phyloP scores from a whole-genome alignment of 2,888 invertebrate genomes.

The Steinernema carpocapsae region DNA sequence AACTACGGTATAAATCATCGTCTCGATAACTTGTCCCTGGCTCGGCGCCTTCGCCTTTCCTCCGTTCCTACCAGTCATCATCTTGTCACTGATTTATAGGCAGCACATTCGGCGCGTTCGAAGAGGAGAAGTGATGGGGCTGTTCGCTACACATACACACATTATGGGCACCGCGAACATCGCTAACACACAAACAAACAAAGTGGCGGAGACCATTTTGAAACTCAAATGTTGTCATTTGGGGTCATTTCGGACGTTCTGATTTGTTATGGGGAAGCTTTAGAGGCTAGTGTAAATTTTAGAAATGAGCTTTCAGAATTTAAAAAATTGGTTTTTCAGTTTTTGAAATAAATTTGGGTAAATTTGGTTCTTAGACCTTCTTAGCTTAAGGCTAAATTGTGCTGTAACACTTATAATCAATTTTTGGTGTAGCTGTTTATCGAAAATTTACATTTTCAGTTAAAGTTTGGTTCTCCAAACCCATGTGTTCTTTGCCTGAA shows the following conservation, averaged over 20 bases:
- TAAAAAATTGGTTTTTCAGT: too few species aligned
- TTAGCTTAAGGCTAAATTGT: too few species aligned
- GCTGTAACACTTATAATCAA: too few species aligned
- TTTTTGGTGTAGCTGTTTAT: too few species aligned
- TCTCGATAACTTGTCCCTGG: conserved; percentile 32
- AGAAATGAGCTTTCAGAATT: too few species aligned
- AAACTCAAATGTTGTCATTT: too few species aligned
- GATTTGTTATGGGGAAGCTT: too few species aligned
- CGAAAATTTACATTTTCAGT: too few species aligned
- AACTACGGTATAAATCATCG: conserved; percentile 35
- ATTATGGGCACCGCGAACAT: conserved; percentile 29
- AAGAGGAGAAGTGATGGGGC: conserved; percentile 5
- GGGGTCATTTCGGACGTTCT: too few species aligned
- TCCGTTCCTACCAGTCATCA: conserved; percentile 1
- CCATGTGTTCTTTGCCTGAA: background rate
- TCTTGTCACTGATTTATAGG: conserved; percentile 33
- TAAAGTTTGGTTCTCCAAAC: background rate
- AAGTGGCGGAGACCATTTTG: background rate
- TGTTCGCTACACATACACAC: conserved; percentile 2
- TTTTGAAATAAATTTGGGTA: too few species aligned
- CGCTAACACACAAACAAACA: conserved; percentile 24
- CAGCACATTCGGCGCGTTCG: conserved; percentile 25
- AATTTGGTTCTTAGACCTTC: too few species aligned
- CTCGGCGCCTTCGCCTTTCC: conserved; percentile 13
- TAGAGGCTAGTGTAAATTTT: too few species aligned